Evolutionary conservation across 2,888 invertebrate species (phyloP).

Genomic region (Lepidocyrtoides sp.): DNA sequence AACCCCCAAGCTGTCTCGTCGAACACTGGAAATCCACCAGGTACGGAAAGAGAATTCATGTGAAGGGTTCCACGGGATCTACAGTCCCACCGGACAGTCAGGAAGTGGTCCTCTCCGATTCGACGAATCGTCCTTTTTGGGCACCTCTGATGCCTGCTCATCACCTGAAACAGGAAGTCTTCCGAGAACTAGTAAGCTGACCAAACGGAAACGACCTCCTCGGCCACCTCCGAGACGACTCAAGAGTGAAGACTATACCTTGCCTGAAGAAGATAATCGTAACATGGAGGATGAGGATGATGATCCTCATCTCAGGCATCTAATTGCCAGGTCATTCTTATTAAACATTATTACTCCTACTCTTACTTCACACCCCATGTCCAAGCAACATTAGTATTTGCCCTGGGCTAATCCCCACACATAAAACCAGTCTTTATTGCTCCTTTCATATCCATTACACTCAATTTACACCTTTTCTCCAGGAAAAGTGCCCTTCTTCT

Average conservation of each 20-base stretch:
- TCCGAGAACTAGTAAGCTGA: conserved; percentile 85
- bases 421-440: not conserved
- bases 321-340: conserved; percentile 84
- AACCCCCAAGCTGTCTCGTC: conserved; percentile 78
- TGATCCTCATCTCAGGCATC: conserved; percentile 85
- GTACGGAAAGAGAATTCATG: conserved; percentile 47
- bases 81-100: conserved; percentile 84
- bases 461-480: not conserved
- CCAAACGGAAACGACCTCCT: conserved; percentile 85
- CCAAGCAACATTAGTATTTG: conserved; percentile 2
- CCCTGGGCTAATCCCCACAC: not conserved
- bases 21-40: conserved; percentile 83
- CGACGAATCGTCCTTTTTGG: conserved; percentile 85
- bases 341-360: conserved; percentile 52
- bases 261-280: conserved; percentile 84
- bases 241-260: conserved; percentile 84
- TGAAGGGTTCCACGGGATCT: conserved; percentile 84
- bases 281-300: conserved; percentile 80
- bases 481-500: not conserved
- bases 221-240: conserved; percentile 85
- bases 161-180: conserved; percentile 85
- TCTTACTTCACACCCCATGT: conserved; percentile 22
- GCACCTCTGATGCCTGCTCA: conserved; percentile 85
- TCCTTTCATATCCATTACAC: not conserved
- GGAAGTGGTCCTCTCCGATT: conserved; percentile 84